Evolutionary conservation across 1,140 invertebrate genomes (phyloP).

Genomic region (Cyclargus thomasi): DNA sequence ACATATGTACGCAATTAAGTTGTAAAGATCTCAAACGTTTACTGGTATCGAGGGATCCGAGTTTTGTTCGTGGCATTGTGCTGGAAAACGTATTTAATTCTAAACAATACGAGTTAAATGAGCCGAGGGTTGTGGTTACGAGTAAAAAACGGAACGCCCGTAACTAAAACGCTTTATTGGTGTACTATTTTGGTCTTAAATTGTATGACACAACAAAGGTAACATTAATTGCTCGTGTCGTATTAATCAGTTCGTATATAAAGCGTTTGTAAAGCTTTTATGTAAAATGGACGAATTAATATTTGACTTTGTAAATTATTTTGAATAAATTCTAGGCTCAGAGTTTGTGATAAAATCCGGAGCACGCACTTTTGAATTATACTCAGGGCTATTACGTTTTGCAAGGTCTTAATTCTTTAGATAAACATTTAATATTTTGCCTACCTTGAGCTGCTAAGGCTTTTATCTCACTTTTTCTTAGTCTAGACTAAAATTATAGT

Average conservation of each 20-base stretch:
- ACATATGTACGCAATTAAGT: conserved; percentile 72
- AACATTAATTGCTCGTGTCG: conserved; percentile 2
- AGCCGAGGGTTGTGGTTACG: conserved; percentile 28
- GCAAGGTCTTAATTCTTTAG: background rate
- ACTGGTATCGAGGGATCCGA: conserved; percentile 35
- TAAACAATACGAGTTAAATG: conserved; percentile 48
- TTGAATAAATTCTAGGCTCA: background rate
- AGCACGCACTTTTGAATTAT: background rate
- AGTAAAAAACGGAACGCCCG: conserved; percentile 34
- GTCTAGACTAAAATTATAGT: background rate
- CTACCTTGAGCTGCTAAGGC: background rate
- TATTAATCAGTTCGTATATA: background rate
- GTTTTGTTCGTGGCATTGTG: conserved; percentile 13
- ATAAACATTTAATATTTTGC: conserved; percentile 1
- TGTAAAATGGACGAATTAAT: background rate
- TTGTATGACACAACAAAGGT: conserved; percentile 3
- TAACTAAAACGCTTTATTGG: conserved; percentile 27
- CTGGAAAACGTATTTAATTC: conserved; percentile 46
- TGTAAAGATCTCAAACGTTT: conserved; percentile 63
- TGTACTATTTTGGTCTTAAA: background rate
- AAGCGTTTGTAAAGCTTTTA: background rate
- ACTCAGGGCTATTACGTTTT: background rate
- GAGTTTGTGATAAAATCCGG: background rate
- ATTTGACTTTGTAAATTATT: background rate
- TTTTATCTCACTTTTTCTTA: background rate